Percentiles rank a stretch among this genome's conserved stretches.
Conservation (phyloP, 2,888 invertebrate species). For the Pycnomerus fuliginosus region DNA sequence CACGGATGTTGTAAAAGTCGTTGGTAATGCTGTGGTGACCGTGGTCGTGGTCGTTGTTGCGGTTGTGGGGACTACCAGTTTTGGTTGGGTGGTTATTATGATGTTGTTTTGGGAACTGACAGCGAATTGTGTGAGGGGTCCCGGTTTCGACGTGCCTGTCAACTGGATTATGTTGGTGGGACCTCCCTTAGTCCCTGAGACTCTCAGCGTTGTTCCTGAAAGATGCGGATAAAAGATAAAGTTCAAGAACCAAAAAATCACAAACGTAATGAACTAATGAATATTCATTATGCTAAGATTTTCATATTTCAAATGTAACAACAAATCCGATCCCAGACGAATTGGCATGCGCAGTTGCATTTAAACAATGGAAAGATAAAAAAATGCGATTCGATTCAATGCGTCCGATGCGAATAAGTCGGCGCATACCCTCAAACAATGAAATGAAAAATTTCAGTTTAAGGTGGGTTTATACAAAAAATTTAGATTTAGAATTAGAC, state of each 20-base stretch:
- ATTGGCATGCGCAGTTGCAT: too few species aligned
- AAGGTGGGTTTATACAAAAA: too few species aligned
- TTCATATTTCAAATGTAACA: too few species aligned
- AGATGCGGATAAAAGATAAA: not conserved
- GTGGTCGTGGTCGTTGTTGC: constrained; percentile 41
- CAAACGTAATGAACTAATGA: not conserved
- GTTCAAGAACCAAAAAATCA: not conserved
- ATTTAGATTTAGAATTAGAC: too few species aligned
- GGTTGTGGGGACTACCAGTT: constrained; percentile 48
- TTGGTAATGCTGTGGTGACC: constrained; percentile 28
- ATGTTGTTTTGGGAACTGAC: constrained; percentile 57
- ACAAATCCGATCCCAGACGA: too few species aligned
- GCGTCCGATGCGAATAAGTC: too few species aligned
- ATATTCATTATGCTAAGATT: not conserved
- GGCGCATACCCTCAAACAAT: too few species aligned
- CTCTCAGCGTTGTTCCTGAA: constrained; percentile 53
- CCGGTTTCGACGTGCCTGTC: constrained; percentile 50
- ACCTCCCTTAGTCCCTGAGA: constrained; percentile 52
- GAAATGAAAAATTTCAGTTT: too few species aligned
- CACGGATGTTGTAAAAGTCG: constrained; percentile 34
- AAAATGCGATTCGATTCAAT: too few species aligned
- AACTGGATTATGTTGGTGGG: constrained; percentile 58
- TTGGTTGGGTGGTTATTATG: constrained; percentile 46
- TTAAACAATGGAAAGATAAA: too few species aligned
- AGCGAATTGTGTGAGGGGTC: constrained; percentile 52